These are phyloP conservation scores for Aplysina aerophoba DNA, from an alignment of 37 sponge, comb jelly and placozoan species.

Conservation along the genomic window DNA sequence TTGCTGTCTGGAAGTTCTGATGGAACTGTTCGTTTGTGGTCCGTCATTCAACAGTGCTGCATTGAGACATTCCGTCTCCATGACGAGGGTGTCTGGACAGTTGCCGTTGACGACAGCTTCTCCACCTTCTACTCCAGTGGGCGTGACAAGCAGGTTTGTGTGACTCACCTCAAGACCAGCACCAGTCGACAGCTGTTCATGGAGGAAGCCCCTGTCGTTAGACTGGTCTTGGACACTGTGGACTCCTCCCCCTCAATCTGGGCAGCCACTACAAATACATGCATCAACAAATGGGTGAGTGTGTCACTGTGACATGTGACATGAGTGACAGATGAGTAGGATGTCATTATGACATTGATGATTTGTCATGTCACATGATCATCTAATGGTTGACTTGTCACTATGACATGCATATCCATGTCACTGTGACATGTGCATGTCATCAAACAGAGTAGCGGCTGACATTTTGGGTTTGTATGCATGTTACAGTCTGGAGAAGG, in stretches of 20 bases:
- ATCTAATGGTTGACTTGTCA: neutral
- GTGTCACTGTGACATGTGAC: neutral
- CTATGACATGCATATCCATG: neutral
- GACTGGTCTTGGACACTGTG: constrained; percentile 48
- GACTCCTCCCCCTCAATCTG: constrained; percentile 70
- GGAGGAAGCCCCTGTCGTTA: constrained; percentile 63
- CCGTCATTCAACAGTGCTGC: constrained; percentile 93
- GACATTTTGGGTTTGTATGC: no score
- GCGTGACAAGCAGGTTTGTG: constrained; percentile 73
- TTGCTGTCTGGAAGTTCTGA: constrained; percentile 94
- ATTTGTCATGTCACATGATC: neutral
- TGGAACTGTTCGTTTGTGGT: constrained; percentile 94
- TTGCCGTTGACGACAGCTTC: constrained; percentile 82
- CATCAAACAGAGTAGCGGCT: no score
- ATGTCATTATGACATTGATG: neutral
- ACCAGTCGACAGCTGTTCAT: constrained; percentile 29
- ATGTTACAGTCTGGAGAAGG: neutral
- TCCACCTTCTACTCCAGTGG: constrained; percentile 79
- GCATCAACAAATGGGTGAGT: constrained; percentile 88
- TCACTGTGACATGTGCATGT: no score
- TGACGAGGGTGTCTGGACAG: constrained; percentile 82
- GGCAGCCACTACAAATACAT: constrained; percentile 89
- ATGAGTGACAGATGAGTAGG: neutral
- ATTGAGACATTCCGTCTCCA: constrained; percentile 87
- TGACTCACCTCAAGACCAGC: constrained; percentile 61